Evolutionary conservation across 2,888 invertebrate genomes (phyloP).

Genomic region (Pterostichus niger): DNA sequence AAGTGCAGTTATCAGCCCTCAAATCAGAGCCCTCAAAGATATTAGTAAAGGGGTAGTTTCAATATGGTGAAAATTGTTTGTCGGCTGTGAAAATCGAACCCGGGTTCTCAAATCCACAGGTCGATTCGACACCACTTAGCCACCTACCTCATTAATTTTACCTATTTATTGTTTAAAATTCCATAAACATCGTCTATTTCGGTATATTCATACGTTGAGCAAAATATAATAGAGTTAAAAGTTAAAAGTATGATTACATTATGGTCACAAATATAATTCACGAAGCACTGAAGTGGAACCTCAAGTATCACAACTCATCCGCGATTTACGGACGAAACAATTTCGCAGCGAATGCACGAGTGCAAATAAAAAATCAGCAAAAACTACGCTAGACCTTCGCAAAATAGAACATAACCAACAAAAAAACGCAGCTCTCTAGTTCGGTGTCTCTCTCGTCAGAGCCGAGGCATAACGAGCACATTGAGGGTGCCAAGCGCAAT

Average conservation of each 20-base stretch:
- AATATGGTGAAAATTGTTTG: no score
- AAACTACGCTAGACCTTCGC: slow-evolving; percentile 8
- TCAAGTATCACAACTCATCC: slow-evolving; percentile 36
- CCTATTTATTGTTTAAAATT: no score
- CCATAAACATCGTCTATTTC: no score
- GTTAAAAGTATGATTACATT: not conserved
- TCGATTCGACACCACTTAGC: no score
- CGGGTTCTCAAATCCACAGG: no score
- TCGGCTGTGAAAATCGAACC: no score
- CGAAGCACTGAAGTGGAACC: not conserved
- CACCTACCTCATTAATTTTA: no score
- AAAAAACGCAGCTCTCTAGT: slow-evolving; percentile 25
- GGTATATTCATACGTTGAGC: no score
- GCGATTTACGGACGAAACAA: slow-evolving; percentile 39
- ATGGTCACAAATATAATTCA: not conserved
- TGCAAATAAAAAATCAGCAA: slow-evolving; percentile 33
- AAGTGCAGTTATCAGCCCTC: no score
- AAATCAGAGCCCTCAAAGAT: no score
- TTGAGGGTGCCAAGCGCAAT: slow-evolving; percentile 57
- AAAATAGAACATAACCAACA: slow-evolving; percentile 24
- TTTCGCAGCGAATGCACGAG: slow-evolving; percentile 38
- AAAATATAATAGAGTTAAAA: not conserved
- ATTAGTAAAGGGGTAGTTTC: no score
- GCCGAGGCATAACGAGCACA: slow-evolving; percentile 38
- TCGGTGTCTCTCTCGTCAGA: slow-evolving; percentile 12